Percentiles rank a stretch among this genome's conserved stretches.
Evolutionary conservation across 2,888 invertebrate genomes (phyloP).

Genomic region (Siphonodentalium dalli): DNA sequence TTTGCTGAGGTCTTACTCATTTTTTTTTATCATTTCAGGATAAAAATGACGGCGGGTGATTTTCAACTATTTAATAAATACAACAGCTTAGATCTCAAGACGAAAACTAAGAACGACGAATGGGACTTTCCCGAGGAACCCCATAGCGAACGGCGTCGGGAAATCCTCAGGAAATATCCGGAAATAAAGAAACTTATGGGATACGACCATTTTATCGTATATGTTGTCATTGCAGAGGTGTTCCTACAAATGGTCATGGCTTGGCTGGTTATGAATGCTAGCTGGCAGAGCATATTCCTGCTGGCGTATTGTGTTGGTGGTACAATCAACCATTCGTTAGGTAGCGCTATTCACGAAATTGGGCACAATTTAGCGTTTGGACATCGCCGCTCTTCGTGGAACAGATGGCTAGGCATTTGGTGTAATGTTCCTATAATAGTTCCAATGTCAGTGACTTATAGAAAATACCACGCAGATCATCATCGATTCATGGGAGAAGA

Average conservation of each 20-base stretch:
- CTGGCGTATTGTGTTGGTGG: slow-evolving; percentile 57
- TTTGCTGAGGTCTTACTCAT: too few relatives aligned
- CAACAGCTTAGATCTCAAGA: slow-evolving; percentile 35
- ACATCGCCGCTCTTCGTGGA: slow-evolving; percentile 52
- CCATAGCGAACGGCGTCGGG: slow-evolving; percentile 88
- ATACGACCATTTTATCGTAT: slow-evolving; percentile 55
- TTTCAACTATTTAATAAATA: too few relatives aligned
- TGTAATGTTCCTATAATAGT: slow-evolving; percentile 61
- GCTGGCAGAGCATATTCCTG: slow-evolving; percentile 50
- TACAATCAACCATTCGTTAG: slow-evolving; percentile 61
- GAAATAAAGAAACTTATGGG: slow-evolving; percentile 65
- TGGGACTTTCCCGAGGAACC: slow-evolving; percentile 97
- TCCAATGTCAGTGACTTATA: slow-evolving; percentile 64
- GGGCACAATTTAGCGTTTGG: slow-evolving; percentile 65
- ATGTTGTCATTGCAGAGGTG: slow-evolving; percentile 48
- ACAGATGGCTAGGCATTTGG: slow-evolving; percentile 57
- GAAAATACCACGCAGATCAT: slow-evolving; percentile 64
- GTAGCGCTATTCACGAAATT: slow-evolving; percentile 64
- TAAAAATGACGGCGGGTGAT: too few relatives aligned
- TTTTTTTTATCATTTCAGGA: too few relatives aligned
- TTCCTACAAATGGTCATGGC: slow-evolving; percentile 48
- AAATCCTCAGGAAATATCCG: slow-evolving; percentile 74
- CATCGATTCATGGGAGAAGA: slow-evolving; percentile 64
- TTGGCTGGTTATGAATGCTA: slow-evolving; percentile 46
- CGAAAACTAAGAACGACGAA: slow-evolving; percentile 65